phyloP scores from a whole-genome alignment of 2,888 invertebrate species.

The Harpalus rufipes region DNA sequence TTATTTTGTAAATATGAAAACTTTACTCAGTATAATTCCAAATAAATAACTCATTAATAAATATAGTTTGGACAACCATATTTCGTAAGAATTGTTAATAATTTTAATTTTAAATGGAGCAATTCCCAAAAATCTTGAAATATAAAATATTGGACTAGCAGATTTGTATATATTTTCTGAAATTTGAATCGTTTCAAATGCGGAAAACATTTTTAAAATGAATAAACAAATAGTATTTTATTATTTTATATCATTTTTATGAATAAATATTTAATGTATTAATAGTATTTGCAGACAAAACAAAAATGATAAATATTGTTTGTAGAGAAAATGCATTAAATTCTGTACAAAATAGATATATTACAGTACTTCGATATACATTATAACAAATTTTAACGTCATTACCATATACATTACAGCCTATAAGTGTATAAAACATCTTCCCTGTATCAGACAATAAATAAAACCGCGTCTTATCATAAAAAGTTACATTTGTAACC shows the following conservation, averaged over 20 bases:
- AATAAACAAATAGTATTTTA: neutral
- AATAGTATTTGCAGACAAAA: constrained; percentile 6
- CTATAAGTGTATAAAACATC: constrained; percentile 26
- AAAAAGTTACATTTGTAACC: constrained; percentile 15
- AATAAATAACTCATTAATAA: constrained; percentile 53
- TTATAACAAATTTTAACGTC: constrained; percentile 42
- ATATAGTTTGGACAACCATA: constrained; percentile 40
- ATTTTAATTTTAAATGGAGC: constrained; percentile 50
- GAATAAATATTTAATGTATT: neutral
- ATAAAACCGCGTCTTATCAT: constrained; percentile 17
- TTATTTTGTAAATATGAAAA: no score
- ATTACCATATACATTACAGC: constrained; percentile 40
- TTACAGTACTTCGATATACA: constrained; percentile 48
- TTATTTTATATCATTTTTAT: neutral
- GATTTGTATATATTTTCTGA: constrained; percentile 53
- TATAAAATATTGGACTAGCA: constrained; percentile 50
- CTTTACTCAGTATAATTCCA: constrained; percentile 50
- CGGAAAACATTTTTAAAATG: constrained; percentile 10
- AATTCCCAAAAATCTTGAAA: constrained; percentile 48
- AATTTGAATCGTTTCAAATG: constrained; percentile 8
- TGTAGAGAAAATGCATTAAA: constrained; percentile 1
- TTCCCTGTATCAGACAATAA: constrained; percentile 41
- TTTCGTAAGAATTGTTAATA: constrained; percentile 9
- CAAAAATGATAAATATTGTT: neutral
- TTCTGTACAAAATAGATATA: constrained; percentile 51